A percentile compares a stretch with the other conserved stretches of the same genome.
Conservation (phyloP, 2,888 invertebrate species). For the Malthinus seriepunctatus region DNA sequence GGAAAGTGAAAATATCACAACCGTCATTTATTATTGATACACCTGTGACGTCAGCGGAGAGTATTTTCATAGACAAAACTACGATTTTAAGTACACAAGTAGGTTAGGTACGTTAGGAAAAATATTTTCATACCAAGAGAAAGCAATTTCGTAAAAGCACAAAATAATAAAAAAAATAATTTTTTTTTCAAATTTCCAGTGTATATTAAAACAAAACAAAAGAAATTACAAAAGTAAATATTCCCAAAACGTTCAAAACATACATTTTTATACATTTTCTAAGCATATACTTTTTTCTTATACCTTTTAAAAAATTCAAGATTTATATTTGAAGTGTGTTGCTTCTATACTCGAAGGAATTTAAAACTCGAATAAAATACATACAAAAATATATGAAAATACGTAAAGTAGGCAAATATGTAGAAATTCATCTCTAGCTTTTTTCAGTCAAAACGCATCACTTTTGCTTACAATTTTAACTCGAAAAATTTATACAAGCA, state of each 20-base stretch:
- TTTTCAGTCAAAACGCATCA: not conserved
- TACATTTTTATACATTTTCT: constrained; percentile 44
- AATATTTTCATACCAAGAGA: no score
- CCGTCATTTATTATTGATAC: no score
- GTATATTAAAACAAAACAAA: not conserved
- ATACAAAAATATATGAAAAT: constrained; percentile 34
- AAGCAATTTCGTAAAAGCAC: no score
- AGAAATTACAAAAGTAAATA: constrained; percentile 40
- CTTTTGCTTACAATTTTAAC: not conserved
- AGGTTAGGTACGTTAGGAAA: no score
- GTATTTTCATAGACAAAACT: no score
- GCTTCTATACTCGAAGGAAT: constrained; percentile 35
- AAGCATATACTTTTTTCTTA: constrained; percentile 41
- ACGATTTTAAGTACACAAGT: no score
- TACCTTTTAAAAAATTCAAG: constrained; percentile 37
- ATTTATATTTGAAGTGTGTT: constrained; percentile 41
- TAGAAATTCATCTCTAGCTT: constrained; percentile 12
- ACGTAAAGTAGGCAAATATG: constrained; percentile 26
- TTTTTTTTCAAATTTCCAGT: not conserved
- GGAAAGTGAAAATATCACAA: no score
- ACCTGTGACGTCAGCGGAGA: no score
- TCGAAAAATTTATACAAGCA: no score
- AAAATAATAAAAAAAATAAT: constrained; percentile 4
- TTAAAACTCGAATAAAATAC: constrained; percentile 30
- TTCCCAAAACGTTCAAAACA: constrained; percentile 40